Percentiles rank a stretch among this genome's conserved stretches.
Evolutionary conservation across 1,140 invertebrate genomes (phyloP).

Genomic region (Portunus trituberculatus): DNA sequence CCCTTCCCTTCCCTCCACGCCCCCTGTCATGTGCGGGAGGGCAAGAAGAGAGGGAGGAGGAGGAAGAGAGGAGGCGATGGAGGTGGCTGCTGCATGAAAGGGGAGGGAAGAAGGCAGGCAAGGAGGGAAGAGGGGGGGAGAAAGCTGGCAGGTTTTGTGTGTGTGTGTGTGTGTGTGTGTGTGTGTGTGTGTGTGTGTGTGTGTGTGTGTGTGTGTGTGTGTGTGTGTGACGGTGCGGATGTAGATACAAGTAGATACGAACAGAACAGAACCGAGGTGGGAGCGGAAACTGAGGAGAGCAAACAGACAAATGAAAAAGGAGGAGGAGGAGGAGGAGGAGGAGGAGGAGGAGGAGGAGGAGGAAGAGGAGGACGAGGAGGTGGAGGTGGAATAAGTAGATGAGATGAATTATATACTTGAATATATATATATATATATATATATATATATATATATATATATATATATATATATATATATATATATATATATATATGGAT

Average conservation of each 20-base stretch:
- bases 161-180: neutral
- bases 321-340: neutral
- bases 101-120: neutral
- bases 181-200: neutral
- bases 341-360: too few species aligned
- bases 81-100: neutral
- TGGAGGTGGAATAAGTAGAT: neutral
- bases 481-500: too few species aligned
- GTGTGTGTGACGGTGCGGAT: neutral
- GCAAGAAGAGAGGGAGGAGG: neutral
- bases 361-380: too few species aligned
- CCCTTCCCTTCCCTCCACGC: neutral
- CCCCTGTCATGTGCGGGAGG: neutral
- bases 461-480: too few species aligned
- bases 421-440: neutral
- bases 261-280: neutral
- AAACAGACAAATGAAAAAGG: neutral
- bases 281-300: neutral
- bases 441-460: too few species aligned
- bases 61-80: neutral
- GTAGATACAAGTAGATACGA: neutral
- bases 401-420: neutral
- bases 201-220: slow-evolving; percentile 9
- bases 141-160: neutral
- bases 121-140: neutral